Base-by-base conservation (phyloP, 2,888 invertebrate species). In the Caenorhabditis macrosperma region DNA sequence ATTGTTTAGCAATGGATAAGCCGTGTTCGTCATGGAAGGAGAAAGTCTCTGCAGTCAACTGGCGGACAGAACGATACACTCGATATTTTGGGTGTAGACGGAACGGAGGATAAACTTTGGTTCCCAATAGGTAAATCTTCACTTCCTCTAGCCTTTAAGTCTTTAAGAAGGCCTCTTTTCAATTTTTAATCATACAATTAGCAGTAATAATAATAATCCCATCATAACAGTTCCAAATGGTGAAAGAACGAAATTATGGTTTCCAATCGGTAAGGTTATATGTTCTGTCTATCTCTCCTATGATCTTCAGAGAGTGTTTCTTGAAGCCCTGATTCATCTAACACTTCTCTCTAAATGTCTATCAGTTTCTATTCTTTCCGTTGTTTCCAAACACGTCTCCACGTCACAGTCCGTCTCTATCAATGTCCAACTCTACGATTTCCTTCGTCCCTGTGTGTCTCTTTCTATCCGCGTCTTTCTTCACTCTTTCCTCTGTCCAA, bases 71-170 rank as follows among this genome's bases (percentile, higher is more conserved):
- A 86, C 41, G 88, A 90, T 48, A 83, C 85, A 2, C 77, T 88
- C 20, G 88, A 87, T 38, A 83, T 87, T 66, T 60, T 88, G 48
- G 88, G 88, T 22, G 79, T 88, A 41, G 88, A 89, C 41, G 88
- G 87, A 46, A 83, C 88, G 10, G 89, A 89, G 55, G 89, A 89
- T 28, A 88, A 87, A 24, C 82, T 90, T n/a, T 90, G 90, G 90
- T 90, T 90, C 79, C 90, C 90, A 2, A 90, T 90, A 44, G 88
- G 88, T 87, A 67, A 17, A 52, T 20, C 35, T 54, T 50, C n/a
- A 41, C 12, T 38, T 24, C 60, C 41, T 28, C 38, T 33, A 6
- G 22, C 52, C 64, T 6, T 33, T 3, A 17, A 33, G 33, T 38
- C 17, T 2, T 17, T 0, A 22, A 66, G 33, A 48, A 38, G 10